These are phyloP conservation scores for Zaprionus vittiger DNA, from an alignment of 1,140 invertebrate genomes.

Conservation along the genomic window DNA sequence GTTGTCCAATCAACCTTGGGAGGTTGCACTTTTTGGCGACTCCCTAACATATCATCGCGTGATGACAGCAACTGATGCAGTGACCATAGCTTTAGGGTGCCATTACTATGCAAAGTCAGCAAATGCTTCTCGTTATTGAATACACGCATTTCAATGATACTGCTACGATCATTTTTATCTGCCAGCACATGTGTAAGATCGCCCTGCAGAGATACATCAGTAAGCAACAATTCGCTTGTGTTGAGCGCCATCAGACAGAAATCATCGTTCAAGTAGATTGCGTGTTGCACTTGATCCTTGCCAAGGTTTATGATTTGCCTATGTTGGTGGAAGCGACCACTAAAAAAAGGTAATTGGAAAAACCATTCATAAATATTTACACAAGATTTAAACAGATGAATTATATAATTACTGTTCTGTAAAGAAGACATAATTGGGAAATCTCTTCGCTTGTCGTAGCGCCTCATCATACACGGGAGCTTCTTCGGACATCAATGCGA, in stretches of 20 bases:
- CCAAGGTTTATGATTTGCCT: constrained; percentile 71
- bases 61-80: constrained; percentile 24
- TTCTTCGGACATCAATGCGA: constrained; percentile 83
- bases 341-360: constrained; percentile 21
- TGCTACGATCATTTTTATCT: constrained; percentile 42
- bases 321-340: constrained; percentile 75
- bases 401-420: constrained; percentile 58
- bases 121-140: constrained; percentile 63
- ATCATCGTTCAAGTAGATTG: constrained; percentile 63
- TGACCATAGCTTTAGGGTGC: constrained; percentile 68
- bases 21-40: constrained; percentile 20
- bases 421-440: constrained; percentile 69
- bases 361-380: not conserved
- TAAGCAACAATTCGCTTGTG: constrained; percentile 52
- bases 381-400: not conserved
- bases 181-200: constrained; percentile 49
- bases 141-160: constrained; percentile 43
- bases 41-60: constrained; percentile 7
- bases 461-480: constrained; percentile 83
- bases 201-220: constrained; percentile 65
- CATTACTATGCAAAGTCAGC: constrained; percentile 63
- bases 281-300: constrained; percentile 38
- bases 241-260: constrained; percentile 61
- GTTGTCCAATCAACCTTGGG: constrained; percentile 2
- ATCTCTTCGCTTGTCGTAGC: constrained; percentile 71